phyloP scores from a whole-genome alignment of 2,797 vertebrate genomes.

The Protosalanx chinensis region DNA sequence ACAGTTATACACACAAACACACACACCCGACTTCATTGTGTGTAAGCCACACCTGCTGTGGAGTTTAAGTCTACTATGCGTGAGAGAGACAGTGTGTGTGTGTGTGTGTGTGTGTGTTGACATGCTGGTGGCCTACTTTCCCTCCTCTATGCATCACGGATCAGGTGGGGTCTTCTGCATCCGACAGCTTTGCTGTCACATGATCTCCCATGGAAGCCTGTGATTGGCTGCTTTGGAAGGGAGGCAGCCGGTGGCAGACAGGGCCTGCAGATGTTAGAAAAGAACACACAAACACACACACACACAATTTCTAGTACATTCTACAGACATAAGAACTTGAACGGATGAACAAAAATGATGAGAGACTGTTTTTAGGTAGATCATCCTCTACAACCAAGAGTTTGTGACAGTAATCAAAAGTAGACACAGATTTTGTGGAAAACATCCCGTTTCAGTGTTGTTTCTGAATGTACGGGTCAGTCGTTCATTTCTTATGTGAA shows the following conservation, averaged over 20 bases:
- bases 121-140: slow-evolving; percentile 47
- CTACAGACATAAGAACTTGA: too few species aligned
- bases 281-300: too few species aligned
- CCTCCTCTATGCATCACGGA: slow-evolving; percentile 45
- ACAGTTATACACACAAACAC: not conserved
- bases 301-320: not conserved
- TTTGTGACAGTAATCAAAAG: not conserved
- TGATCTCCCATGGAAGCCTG: slow-evolving; percentile 37
- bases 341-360: too few species aligned
- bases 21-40: not conserved
- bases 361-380: too few species aligned
- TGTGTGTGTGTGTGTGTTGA: slow-evolving; percentile 20
- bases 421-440: too few species aligned
- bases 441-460: too few species aligned
- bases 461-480: too few species aligned
- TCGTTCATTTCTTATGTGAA: too few species aligned
- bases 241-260: slow-evolving; percentile 38
- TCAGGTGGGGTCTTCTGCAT: slow-evolving; percentile 58
- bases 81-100: slow-evolving; percentile 23
- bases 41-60: slow-evolving; percentile 2
- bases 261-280: slow-evolving; percentile 23
- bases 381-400: not conserved
- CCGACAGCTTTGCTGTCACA: slow-evolving; percentile 54
- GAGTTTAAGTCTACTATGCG: not conserved
- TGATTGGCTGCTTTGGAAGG: slow-evolving; percentile 46